phyloP scores from a whole-genome alignment of 2,888 invertebrate genomes.

The Seira ritae region DNA sequence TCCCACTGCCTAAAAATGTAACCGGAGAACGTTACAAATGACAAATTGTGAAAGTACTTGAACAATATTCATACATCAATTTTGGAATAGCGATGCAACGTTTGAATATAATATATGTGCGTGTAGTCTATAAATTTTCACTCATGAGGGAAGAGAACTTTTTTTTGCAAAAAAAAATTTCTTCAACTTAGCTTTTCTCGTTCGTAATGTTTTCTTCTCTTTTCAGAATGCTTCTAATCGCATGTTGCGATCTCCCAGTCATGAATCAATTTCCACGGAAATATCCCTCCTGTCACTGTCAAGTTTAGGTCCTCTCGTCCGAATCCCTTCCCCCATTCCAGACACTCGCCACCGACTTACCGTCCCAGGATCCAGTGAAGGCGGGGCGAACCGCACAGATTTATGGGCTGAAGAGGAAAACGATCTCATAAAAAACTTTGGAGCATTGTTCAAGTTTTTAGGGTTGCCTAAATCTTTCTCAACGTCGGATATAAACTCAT shows the following conservation, averaged over 20 bases:
- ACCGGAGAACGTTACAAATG: too few species aligned
- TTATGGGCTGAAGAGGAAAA: conserved; percentile 86
- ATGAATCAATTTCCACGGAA: conserved; percentile 90
- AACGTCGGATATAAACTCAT: conserved; percentile 82
- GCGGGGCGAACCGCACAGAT: conserved; percentile 77
- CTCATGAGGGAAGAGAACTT: too few species aligned
- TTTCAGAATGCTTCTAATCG: conserved; percentile 75
- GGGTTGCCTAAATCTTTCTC: conserved; percentile 91
- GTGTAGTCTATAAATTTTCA: too few species aligned
- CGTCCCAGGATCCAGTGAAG: conserved; percentile 70
- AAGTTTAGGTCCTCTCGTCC: conserved; percentile 78
- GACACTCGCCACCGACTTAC: conserved; percentile 72
- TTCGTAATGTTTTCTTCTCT: conserved; percentile 16
- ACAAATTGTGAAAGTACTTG: too few species aligned
- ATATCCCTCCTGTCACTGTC: conserved; percentile 87
- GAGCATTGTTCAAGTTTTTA: conserved; percentile 85
- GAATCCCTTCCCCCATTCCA: conserved; percentile 73
- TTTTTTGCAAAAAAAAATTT: neutral
- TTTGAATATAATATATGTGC: too few species aligned
- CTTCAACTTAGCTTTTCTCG: neutral
- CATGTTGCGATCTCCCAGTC: conserved; percentile 86
- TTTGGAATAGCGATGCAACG: too few species aligned
- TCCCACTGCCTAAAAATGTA: too few species aligned
- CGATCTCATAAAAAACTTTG: conserved; percentile 87
- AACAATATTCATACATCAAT: too few species aligned